phyloP scores from a whole-genome alignment of 2,797 vertebrate genomes.

The Rhinichthys osculus region DNA sequence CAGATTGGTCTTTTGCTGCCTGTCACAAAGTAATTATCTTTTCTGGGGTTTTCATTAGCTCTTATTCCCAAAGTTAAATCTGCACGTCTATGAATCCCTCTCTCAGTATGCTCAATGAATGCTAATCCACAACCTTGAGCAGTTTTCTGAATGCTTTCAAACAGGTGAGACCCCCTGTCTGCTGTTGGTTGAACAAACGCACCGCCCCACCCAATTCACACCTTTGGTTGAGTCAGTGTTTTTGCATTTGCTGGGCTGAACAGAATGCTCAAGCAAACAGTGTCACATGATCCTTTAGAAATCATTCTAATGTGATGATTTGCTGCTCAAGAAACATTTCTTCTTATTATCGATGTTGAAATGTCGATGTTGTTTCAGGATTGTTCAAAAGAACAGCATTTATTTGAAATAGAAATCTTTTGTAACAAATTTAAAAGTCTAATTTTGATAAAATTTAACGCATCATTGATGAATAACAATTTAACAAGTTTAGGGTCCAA shows the following conservation, averaged over 20 bases:
- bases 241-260: not conserved
- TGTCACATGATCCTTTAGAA: not conserved
- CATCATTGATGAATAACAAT: not conserved
- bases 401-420: not conserved
- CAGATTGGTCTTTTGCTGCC: constrained; percentile 26
- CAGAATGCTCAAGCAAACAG: not conserved
- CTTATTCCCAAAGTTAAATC: constrained; percentile 20
- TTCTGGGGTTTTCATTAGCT: constrained; percentile 28
- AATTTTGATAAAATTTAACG: not conserved
- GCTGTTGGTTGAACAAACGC: not conserved
- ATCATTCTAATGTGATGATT: not conserved
- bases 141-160: not conserved
- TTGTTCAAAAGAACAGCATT: not conserved
- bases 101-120: not conserved
- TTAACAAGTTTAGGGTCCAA: no score
- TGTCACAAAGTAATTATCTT: constrained; percentile 35
- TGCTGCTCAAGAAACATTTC: not conserved
- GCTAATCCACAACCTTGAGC: not conserved
- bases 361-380: not conserved
- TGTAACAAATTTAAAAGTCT: not conserved
- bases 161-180: not conserved
- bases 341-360: not conserved
- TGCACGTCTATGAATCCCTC: not conserved
- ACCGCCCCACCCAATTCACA: not conserved
- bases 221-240: not conserved